These are phyloP conservation scores for Eonycteris spelaea DNA, from an alignment of 2,113 vertebrate genomes.

Conservation along the genomic window DNA sequence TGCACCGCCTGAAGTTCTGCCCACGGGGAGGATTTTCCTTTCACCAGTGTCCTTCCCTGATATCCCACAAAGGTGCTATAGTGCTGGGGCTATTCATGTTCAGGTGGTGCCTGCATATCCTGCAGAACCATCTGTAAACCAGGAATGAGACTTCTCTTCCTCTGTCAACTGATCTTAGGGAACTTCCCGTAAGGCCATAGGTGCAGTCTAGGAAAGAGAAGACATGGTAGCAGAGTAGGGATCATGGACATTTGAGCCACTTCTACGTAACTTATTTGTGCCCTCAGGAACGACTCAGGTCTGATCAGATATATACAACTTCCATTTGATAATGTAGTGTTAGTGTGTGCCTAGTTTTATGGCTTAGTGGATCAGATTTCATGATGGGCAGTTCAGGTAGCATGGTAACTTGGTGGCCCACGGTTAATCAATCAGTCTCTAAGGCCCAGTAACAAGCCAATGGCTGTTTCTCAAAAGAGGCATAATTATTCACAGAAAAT, in stretches of 20 bases:
- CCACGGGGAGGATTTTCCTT: background rate
- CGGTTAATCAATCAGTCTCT: background rate
- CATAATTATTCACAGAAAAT: background rate
- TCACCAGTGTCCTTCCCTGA: background rate
- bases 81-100: background rate
- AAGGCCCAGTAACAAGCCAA: background rate
- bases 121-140: background rate
- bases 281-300: background rate
- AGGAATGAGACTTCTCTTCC: background rate
- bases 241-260: background rate
- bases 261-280: background rate
- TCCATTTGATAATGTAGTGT: background rate
- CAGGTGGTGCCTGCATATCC: too few relatives aligned
- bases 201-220: background rate
- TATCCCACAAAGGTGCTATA: background rate
- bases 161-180: background rate
- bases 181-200: background rate
- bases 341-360: background rate
- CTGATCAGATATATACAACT: background rate
- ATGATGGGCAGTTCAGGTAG: background rate
- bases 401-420: background rate
- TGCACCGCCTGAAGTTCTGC: background rate
- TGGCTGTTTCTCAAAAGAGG: background rate
- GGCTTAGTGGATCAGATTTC: background rate
- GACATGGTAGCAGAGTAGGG: background rate